These are phyloP conservation scores for Mesochorus sp. DNA, from an alignment of 2,888 invertebrate genomes.

Conservation along the genomic window DNA sequence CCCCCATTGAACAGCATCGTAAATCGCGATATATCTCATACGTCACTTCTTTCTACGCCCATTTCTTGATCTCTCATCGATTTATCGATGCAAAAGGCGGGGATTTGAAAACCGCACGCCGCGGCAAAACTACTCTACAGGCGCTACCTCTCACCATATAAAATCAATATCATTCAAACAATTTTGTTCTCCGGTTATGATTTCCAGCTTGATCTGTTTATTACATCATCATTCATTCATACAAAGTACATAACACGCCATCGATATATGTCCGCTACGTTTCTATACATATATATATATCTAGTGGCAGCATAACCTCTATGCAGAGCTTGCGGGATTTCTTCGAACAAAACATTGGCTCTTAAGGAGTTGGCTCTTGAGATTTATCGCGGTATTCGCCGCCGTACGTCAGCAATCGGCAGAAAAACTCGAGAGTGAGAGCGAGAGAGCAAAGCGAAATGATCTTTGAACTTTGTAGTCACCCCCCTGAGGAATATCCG, in stretches of 20 bases:
- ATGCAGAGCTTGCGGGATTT: constrained; percentile 9
- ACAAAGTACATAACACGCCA: constrained; percentile 24
- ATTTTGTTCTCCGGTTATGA: constrained; percentile 8
- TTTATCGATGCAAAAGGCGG: neutral
- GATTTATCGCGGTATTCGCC: constrained; percentile 50
- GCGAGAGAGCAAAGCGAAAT: constrained; percentile 16
- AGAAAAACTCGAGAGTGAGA: constrained; percentile 5
- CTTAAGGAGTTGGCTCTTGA: constrained; percentile 32
- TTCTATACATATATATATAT: too few relatives aligned
- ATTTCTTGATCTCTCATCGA: constrained; percentile 8
- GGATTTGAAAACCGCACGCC: neutral
- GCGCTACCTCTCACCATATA: neutral
- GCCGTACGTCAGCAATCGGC: constrained; percentile 54
- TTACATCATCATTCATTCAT: constrained; percentile 50
- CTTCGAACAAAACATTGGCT: constrained; percentile 40
- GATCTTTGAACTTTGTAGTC: constrained; percentile 58
- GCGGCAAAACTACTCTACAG: neutral
- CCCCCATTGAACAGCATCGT: neutral
- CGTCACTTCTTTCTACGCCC: neutral
- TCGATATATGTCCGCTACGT: constrained; percentile 12
- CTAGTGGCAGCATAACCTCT: constrained; percentile 7
- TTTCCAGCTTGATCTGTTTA: constrained; percentile 34
- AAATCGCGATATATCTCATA: neutral
- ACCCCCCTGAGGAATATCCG: constrained; percentile 33
- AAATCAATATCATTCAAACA: constrained; percentile 32